A percentile compares a stretch with the other conserved stretches of the same genome.
These are phyloP conservation scores for Lutjanus campechanus DNA, from an alignment of 2,797 vertebrate species.

Conservation along the genomic window DNA sequence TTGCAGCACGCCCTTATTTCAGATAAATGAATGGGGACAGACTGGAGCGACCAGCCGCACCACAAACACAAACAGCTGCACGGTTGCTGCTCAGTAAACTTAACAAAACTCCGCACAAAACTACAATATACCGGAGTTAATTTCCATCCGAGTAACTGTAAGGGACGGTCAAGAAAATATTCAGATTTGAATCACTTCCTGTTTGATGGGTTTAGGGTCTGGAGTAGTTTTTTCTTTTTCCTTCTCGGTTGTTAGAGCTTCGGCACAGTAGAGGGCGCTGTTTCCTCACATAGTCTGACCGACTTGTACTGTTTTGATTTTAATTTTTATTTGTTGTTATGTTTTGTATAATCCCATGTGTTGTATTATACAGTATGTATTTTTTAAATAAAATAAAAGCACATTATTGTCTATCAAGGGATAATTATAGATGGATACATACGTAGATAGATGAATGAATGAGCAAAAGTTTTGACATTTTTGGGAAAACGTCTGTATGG, in stretches of 20 bases:
- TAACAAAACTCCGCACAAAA: too few relatives aligned
- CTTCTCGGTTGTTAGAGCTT: neutral
- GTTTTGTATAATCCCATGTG: neutral
- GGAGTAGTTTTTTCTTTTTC: neutral
- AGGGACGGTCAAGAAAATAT: neutral
- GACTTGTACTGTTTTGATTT: neutral
- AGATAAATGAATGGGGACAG: neutral
- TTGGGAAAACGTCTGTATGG: too few relatives aligned
- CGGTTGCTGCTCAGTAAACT: too few relatives aligned
- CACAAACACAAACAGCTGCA: neutral
- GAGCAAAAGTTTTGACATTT: too few relatives aligned
- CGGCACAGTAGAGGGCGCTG: constrained; percentile 23
- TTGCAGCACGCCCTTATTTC: neutral
- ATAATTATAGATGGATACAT: too few relatives aligned
- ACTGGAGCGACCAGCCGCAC: neutral
- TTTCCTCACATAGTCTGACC: neutral
- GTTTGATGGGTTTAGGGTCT: neutral
- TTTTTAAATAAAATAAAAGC: neutral
- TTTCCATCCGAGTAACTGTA: neutral
- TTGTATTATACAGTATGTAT: neutral
- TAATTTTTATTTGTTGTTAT: neutral
- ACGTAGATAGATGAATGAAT: too few relatives aligned
- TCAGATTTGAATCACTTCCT: constrained; percentile 13
- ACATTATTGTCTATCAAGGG: neutral
- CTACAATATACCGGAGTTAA: accelerated